These are phyloP conservation scores for Diadema setosum DNA, from an alignment of 35 echinoderm and acorn worm genomes.

Conservation along the genomic window DNA sequence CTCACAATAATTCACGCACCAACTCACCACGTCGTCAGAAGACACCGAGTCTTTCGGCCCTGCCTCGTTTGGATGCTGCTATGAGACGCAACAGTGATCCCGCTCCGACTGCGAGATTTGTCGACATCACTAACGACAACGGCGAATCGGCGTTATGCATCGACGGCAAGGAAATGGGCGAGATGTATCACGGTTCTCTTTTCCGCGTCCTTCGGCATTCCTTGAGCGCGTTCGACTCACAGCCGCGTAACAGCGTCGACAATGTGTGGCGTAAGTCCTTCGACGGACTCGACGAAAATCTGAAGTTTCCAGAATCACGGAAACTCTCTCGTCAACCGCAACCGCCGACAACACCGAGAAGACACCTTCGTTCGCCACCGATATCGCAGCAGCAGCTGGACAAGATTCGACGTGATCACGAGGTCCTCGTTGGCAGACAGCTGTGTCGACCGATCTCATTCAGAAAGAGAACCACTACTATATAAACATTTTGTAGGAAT, in stretches of 20 bases:
- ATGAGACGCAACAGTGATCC: background rate
- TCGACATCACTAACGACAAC: background rate
- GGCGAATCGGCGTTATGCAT: background rate
- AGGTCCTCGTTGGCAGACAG: background rate
- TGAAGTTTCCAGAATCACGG: background rate
- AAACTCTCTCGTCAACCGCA: background rate
- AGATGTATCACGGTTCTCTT: conserved; percentile 3
- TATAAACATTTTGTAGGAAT: background rate
- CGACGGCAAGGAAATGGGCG: background rate
- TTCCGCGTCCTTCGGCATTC: background rate
- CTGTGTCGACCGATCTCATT: background rate
- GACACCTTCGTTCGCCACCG: background rate
- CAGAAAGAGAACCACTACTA: background rate
- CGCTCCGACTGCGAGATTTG: background rate
- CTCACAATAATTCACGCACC: background rate
- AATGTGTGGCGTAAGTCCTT: background rate
- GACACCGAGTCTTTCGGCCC: background rate
- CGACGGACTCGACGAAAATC: background rate
- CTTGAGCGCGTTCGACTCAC: background rate
- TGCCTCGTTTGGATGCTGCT: background rate
- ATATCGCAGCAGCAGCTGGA: background rate
- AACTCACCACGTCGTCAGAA: too few species aligned
- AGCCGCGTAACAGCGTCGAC: background rate
- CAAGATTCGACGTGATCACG: background rate
- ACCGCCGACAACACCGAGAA: background rate